These are phyloP conservation scores for Dicycla oo DNA, from an alignment of 2,888 invertebrate genomes.

Conservation along the genomic window DNA sequence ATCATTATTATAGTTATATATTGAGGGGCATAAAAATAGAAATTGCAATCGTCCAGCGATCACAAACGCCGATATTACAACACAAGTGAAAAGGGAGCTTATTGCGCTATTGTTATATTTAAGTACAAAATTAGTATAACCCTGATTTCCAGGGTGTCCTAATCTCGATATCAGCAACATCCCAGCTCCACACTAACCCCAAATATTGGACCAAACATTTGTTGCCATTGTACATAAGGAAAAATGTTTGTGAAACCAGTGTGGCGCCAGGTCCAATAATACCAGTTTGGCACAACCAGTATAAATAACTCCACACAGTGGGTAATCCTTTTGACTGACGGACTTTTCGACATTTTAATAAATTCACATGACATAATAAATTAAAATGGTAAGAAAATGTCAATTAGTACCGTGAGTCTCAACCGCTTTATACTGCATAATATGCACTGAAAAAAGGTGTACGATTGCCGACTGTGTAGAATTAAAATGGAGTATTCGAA, in stretches of 20 bases:
- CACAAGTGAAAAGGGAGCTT: conserved; percentile 35
- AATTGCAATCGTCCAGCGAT: conserved; percentile 56
- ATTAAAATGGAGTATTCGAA: background rate
- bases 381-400: conserved; percentile 2
- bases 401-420: background rate
- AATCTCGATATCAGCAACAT: conserved; percentile 32
- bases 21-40: conserved; percentile 17
- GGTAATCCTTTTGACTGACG: background rate
- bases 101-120: conserved; percentile 41
- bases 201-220: conserved; percentile 14
- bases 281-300: conserved; percentile 13
- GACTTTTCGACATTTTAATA: conserved; percentile 9
- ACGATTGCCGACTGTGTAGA: conserved; percentile 19
- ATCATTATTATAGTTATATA: conserved; percentile 26
- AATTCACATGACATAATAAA: conserved; percentile 14
- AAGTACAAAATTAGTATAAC: conserved; percentile 62
- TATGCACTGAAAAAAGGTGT: too few relatives aligned
- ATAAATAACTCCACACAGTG: conserved; percentile 24
- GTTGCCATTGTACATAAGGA: background rate
- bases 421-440: background rate
- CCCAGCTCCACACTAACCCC: conserved; percentile 1
- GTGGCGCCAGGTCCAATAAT: conserved; percentile 7
- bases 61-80: conserved; percentile 38
- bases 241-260: background rate
- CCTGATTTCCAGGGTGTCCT: conserved; percentile 51